Conservation (phyloP, 2,113 vertebrate species). For the Pantherophis guttatus region DNA sequence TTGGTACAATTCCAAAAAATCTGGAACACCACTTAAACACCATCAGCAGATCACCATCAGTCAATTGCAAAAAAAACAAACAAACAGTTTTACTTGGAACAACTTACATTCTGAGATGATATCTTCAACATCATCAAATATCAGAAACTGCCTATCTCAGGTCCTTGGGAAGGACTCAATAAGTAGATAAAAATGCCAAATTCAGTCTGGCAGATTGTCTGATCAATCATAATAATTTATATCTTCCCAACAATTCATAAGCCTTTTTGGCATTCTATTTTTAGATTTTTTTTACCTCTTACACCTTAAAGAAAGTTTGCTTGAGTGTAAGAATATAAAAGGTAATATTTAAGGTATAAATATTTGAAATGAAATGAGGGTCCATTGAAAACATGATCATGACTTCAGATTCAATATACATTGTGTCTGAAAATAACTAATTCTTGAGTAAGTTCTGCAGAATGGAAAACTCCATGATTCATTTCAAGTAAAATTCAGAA, state of each 20-base stretch:
- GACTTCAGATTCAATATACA: background rate
- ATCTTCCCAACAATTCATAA: background rate
- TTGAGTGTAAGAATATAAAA: conserved; percentile 26
- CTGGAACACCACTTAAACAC: background rate
- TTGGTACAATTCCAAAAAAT: background rate
- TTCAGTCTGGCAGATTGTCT: background rate
- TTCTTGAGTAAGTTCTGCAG: background rate
- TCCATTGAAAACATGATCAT: background rate
- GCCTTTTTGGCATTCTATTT: conserved; percentile 51
- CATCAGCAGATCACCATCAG: background rate
- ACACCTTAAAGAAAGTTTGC: conserved; percentile 49
- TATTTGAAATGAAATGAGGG: background rate
- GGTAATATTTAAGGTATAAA: background rate
- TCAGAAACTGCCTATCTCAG: too few relatives aligned
- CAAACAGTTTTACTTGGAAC: background rate
- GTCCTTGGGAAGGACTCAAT: too few relatives aligned
- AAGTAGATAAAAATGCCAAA: too few relatives aligned
- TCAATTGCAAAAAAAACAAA: background rate
- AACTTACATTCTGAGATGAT: background rate
- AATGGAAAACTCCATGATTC: background rate
- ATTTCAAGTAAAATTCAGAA: background rate
- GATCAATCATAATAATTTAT: background rate
- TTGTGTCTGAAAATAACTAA: background rate
- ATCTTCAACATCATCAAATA: too few relatives aligned
- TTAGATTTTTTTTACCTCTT: conserved; percentile 61